A percentile compares a stretch with the other conserved stretches of the same genome.
phyloP scores from a whole-genome alignment of 2,888 invertebrate genomes.

The Plutella xylostella region DNA sequence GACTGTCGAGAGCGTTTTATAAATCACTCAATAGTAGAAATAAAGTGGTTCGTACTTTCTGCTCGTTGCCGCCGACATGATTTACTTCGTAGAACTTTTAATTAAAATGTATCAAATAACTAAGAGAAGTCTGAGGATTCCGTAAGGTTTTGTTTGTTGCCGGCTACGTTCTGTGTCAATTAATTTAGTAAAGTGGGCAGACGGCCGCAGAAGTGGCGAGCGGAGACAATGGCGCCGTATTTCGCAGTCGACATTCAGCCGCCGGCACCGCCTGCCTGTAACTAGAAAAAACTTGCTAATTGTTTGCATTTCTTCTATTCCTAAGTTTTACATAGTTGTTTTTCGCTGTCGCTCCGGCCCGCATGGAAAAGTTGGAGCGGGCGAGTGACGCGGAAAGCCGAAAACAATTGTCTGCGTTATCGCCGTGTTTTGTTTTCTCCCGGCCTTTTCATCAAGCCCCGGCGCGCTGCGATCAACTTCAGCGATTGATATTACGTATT shows the following conservation, averaged over 20 bases:
- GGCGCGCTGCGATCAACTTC: too few species aligned
- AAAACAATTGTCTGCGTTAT: conserved; percentile 2
- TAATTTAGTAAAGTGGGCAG: conserved; percentile 58
- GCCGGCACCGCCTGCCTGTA: conserved; percentile 33
- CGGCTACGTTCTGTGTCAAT: conserved; percentile 50
- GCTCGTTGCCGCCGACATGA: conserved; percentile 27
- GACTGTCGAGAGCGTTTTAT: neutral
- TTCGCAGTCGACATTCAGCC: conserved; percentile 44
- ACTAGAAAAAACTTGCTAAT: conserved; percentile 47
- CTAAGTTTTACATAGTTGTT: conserved; percentile 41
- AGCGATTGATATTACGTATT: too few species aligned
- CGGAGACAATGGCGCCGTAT: conserved; percentile 49
- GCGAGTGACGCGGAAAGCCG: conserved; percentile 24
- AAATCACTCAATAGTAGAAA: neutral
- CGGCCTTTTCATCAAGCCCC: neutral
- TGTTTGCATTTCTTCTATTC: conserved; percentile 46
- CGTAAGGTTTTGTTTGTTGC: conserved; percentile 45
- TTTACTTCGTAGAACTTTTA: conserved; percentile 44
- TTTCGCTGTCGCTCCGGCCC: conserved; percentile 32
- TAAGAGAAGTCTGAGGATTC: conserved; percentile 40
- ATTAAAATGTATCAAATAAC: conserved; percentile 59
- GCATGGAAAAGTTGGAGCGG: conserved; percentile 20
- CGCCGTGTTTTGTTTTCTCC: neutral
- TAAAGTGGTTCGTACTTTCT: neutral
- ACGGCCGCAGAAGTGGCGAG: conserved; percentile 39